Percentiles rank a stretch among this genome's conserved stretches.
Evolutionary conservation across 2,113 vertebrate species (phyloP).

Genomic region (Solea solea): DNA sequence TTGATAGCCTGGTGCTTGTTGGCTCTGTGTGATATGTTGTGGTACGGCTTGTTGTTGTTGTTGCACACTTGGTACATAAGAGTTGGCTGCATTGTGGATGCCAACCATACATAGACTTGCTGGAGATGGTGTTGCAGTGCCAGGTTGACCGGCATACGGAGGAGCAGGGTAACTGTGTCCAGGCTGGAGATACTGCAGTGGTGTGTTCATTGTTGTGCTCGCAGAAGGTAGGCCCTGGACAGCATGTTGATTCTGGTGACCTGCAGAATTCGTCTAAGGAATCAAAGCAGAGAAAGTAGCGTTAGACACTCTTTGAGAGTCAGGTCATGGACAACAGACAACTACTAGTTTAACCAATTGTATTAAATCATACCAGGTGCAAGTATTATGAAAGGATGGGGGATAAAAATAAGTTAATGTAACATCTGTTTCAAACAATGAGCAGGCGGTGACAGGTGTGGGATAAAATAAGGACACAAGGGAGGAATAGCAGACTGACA

Average conservation of each 20-base stretch:
- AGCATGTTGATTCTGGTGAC: conserved; percentile 61
- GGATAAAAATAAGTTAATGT: conserved; percentile 31
- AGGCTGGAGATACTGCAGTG: conserved; percentile 63
- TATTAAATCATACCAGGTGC: conserved; percentile 22
- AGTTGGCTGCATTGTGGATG: conserved; percentile 73
- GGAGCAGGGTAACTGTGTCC: conserved; percentile 61
- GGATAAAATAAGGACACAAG: conserved; percentile 44
- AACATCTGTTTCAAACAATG: conserved; percentile 47
- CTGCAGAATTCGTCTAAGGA: conserved; percentile 57
- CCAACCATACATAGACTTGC: conserved; percentile 67
- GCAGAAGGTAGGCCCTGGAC: conserved; percentile 61
- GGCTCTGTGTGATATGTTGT: conserved; percentile 64
- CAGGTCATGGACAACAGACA: conserved; percentile 18
- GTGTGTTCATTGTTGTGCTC: conserved; percentile 43
- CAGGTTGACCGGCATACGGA: conserved; percentile 45
- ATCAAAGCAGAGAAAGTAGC: conserved; percentile 35
- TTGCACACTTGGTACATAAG: conserved; percentile 49
- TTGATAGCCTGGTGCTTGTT: conserved; percentile 57
- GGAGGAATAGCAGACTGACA: conserved; percentile 22
- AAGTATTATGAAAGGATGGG: conserved; percentile 46
- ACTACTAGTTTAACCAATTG: background rate
- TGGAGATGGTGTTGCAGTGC: conserved; percentile 36
- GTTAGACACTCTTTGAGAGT: conserved; percentile 9
- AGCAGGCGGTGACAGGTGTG: conserved; percentile 44
- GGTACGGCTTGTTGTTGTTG: conserved; percentile 49